Base-by-base conservation (phyloP, 2,888 invertebrate species). In the Acanthosepion esculentum region DNA sequence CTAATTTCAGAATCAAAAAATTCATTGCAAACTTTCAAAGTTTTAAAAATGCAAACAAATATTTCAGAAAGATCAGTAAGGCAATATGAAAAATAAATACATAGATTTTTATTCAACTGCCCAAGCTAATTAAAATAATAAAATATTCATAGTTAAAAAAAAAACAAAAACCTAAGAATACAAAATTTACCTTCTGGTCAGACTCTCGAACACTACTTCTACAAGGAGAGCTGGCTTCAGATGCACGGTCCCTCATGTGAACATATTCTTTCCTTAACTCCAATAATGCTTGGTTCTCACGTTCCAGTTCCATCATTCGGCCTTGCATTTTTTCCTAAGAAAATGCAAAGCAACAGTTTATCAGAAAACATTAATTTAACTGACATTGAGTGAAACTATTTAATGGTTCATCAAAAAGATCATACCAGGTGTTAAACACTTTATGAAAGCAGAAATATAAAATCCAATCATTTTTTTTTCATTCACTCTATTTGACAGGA, bases 181-280 rank as follows among this genome's bases (percentile, higher is more conserved):
- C 20, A 29, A 92, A 92, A n/a, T 41, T 41, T 7, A 94, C 59
- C 94, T 93, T 93, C 33, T 93, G 93, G 48, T 93, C 93, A 48
- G 93, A 93, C 53, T 93, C 93, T 33, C 53, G 29, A 53, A 93
- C 93, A 93, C 93, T 93, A 20, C 93, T 93, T 48, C 93, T 48
- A 48, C 93, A 93, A 93, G 93, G 93, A 48, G 93, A 93, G 53
- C 93, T 93, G 18, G 93, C 93, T 93, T 93, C 93, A 93, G 93
- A 93, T 48, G 93, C 93, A 93, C 93, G 93, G n/a, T 93, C 93
- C 53, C 48, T 93, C 93, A 93, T 93, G 29, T 93, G 93, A 93
- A 93, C 93, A 93, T 93, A 93, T 93, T 93, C 93, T 50, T 93
- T 93, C 93, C 93, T 48, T 53, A 93, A 48, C 53, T 93, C 93